Conservation (phyloP, 1,140 invertebrate genomes). For the Teleogryllus occipitalis region DNA sequence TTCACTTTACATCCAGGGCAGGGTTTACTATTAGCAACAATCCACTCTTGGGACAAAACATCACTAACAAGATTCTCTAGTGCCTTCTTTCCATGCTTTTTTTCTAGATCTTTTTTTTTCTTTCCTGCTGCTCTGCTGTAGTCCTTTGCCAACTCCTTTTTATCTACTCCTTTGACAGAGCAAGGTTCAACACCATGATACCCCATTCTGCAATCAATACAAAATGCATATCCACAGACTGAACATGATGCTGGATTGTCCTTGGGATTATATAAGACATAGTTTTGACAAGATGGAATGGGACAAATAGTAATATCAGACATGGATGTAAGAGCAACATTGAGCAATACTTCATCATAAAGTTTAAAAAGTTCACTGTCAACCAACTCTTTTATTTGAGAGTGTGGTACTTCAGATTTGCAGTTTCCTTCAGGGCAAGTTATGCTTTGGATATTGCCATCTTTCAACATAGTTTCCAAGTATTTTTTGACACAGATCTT, state of each 20-base stretch:
- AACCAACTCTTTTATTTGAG: slow-evolving; percentile 46
- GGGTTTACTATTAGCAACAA: slow-evolving; percentile 47
- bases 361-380: slow-evolving; percentile 45
- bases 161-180: slow-evolving; percentile 42
- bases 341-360: slow-evolving; percentile 54
- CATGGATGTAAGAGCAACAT: slow-evolving; percentile 51
- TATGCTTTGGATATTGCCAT: not conserved
- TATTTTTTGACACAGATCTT: not conserved
- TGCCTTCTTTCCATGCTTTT: slow-evolving; percentile 48
- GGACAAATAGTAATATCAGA: slow-evolving; percentile 57
- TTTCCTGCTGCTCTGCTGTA: slow-evolving; percentile 42
- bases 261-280: slow-evolving; percentile 46
- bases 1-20: slow-evolving; percentile 53
- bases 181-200: slow-evolving; percentile 62
- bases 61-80: slow-evolving; percentile 45
- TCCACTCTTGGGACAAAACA: slow-evolving; percentile 48
- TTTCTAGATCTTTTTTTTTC: slow-evolving; percentile 41
- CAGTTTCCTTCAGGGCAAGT: not conserved
- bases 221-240: slow-evolving; percentile 54
- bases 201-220: slow-evolving; percentile 50
- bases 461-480: not conserved
- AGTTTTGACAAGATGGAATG: slow-evolving; percentile 47
- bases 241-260: slow-evolving; percentile 50
- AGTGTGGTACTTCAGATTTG: slow-evolving; percentile 20
- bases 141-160: slow-evolving; percentile 41